These are phyloP conservation scores for Oryzaephilus surinamensis DNA, from an alignment of 1,140 invertebrate genomes.

Conservation along the genomic window DNA sequence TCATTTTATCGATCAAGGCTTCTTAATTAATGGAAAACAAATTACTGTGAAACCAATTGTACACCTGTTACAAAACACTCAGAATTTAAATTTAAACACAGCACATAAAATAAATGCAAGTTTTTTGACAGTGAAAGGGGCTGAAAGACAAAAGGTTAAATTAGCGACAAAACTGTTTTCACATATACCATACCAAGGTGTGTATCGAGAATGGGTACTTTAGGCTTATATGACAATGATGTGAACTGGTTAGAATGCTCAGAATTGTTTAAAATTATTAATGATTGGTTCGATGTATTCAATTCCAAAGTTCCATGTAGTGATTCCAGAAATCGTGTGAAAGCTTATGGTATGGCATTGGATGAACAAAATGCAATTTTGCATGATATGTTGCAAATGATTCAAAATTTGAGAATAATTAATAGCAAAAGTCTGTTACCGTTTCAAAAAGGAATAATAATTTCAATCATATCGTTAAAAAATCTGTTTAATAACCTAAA, in stretches of 20 bases:
- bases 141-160: background rate
- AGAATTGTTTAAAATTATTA: background rate
- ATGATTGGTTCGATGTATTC: constrained; percentile 6
- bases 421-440: background rate
- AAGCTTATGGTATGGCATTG: constrained; percentile 8
- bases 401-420: constrained; percentile 4
- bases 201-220: background rate
- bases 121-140: background rate
- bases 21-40: constrained; percentile 13
- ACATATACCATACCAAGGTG: background rate
- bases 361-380: constrained; percentile 12
- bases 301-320: background rate
- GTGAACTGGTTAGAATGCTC: background rate
- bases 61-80: background rate
- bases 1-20: constrained; percentile 21
- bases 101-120: too few relatives aligned
- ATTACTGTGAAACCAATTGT: constrained; percentile 9
- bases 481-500: constrained; percentile 4
- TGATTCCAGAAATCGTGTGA: constrained; percentile 2
- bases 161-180: too few relatives aligned
- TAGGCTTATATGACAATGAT: too few relatives aligned
- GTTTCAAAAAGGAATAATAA: too few relatives aligned
- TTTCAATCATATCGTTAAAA: too few relatives aligned
- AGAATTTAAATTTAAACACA: background rate
- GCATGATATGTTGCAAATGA: constrained; percentile 7